Base-by-base conservation (phyloP, 2,113 vertebrate species). In the Ramphastos sulfuratus region DNA sequence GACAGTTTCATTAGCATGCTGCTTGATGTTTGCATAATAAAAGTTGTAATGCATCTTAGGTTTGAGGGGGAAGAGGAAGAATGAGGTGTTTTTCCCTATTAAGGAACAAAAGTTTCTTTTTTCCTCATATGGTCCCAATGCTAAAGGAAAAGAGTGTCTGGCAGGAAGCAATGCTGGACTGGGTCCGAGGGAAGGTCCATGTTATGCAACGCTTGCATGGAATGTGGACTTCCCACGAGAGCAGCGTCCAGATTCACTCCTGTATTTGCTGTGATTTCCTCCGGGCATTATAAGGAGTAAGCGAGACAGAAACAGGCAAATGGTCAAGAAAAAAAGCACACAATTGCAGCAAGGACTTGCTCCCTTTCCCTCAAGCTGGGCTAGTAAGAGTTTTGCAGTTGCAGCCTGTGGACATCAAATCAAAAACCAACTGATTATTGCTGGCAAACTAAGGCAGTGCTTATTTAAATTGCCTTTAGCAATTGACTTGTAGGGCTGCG, bases 111-210 rank as follows among this genome's bases (percentile, higher is more conserved):
- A 10, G 14, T 60, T 64, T 63, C 14, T 71, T 80, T 92, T 88
- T 69, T 25, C 85, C 59, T 90, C 61, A 46, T 72, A 58, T 66
- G 79, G 69, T 81, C 54, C 31, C 35, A 11, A 23, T 72, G 50
- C 50, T 85, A 59, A 42, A 86, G 82, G 25, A 91, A 83, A 91
- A 94, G 37, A 74, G 18, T 35, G 65, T 58, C 69, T 84, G 61
- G 27, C 58, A 81, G 66, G 61, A 96, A 93, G 69, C 12, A 93
- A 69, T 79, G 55, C 55, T 95, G 72, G 46, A 46, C 55, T 42
- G 46, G 84, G 24, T 79, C 79, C 37, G 19, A 94, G 69, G 48
- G 70, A 91, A 94, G 88, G 76, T 46, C 76, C 65, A 46, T 0
- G 0, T 92, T 93, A 70, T 31, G 46, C 50, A 90, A 89, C 58